A percentile compares a stretch with the other conserved stretches of the same genome.
Evolutionary conservation across 2,797 vertebrate species (phyloP).

Genomic region (Harpagifer antarcticus): DNA sequence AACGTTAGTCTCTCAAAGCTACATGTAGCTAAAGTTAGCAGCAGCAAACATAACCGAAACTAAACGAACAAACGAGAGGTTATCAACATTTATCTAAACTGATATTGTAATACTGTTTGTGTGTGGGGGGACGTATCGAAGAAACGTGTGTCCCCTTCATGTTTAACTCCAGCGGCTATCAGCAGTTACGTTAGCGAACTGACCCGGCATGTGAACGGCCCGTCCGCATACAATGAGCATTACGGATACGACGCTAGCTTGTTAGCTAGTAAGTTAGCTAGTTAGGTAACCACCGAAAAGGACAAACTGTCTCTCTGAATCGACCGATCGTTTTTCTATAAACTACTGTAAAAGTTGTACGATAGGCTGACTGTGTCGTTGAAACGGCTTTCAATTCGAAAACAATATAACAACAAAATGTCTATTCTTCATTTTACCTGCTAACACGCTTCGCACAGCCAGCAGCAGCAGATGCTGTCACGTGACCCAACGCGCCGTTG

Average conservation of each 20-base stretch:
- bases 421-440: constrained; percentile 82
- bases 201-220: constrained; percentile 74
- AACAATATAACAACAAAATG: constrained; percentile 7
- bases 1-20: constrained; percentile 7
- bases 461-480: constrained; percentile 83
- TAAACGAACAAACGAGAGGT: background rate
- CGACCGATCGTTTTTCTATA: background rate
- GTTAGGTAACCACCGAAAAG: constrained; percentile 25
- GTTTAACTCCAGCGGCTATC: background rate
- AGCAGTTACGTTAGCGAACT: constrained; percentile 23
- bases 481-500: constrained; percentile 76
- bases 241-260: constrained; percentile 18
- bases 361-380: accelerated
- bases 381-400: background rate
- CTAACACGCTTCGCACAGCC: constrained; percentile 88
- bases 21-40: constrained; percentile 39
- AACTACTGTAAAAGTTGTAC: background rate
- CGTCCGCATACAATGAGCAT: constrained; percentile 51
- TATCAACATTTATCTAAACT: background rate
- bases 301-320: background rate
- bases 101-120: accelerated
- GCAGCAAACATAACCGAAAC: constrained; percentile 21
- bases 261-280: constrained; percentile 32
- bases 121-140: background rate
- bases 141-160: constrained; percentile 19